Base-by-base conservation (phyloP, 2,888 invertebrate species). In the Habrosyne pyritoides region DNA sequence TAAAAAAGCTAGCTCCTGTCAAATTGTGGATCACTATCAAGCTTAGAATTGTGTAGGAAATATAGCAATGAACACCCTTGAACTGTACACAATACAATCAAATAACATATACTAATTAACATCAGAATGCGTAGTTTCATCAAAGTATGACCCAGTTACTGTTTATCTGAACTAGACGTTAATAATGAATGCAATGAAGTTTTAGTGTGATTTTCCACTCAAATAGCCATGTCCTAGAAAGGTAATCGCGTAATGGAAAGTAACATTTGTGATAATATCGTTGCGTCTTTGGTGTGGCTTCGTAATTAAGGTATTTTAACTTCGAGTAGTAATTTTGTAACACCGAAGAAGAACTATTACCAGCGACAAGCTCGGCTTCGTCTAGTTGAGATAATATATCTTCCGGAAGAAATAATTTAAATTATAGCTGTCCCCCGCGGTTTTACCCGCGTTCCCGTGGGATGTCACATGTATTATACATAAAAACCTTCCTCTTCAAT, bases 61-160 rank as follows among this genome's bases (percentile, higher is more conserved):
- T 42, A 18, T 42, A 18, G 42, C 42, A 42, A 6, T 7, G 18
- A 14, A 14, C 18, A 18, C 18, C 42, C 42, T 42, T 42, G 42
- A 42, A 18, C 42, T 42, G 8, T 1, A 8, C 14, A 42, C 42
- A 42, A 36, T 36, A 36, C 30, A 30, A 33, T n/a, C n/a, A n/a
- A n/a, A n/a, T 33, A 33, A n/a, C 33, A 33, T 14, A 42, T 18
- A 18, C 8, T 18, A 6, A 42, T 42, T 42, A 42, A 42, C 42
- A 42, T 42, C 42, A 42, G 18, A 42, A 42, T 42, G 36, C 14
- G 36, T 42, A 42, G 33, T 33, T 33, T n/a, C 18, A 42, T 42
- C 8, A 42, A 18, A 42, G 14, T 18, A 42, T 42, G 42, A 42
- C 42, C 42, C 42, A 42, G 18, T 8, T 42, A 8, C 18, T 42